Evolutionary conservation across 2,888 invertebrate species (phyloP).

Genomic region (Idaea biselata): DNA sequence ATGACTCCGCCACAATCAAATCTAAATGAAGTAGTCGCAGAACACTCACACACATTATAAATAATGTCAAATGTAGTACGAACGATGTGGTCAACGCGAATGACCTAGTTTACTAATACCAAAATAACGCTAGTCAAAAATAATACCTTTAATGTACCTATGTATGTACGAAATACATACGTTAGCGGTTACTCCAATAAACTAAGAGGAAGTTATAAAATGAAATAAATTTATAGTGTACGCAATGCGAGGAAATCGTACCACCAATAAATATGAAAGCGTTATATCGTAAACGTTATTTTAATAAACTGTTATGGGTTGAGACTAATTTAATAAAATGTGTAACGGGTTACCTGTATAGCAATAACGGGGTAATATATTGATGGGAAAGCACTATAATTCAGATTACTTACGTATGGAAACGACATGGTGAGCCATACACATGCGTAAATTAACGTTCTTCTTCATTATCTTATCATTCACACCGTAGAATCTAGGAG

Average conservation of each 20-base stretch:
- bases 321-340: not conserved
- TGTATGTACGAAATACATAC: not conserved
- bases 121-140: not conserved
- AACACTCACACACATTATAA: not conserved
- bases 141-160: too few relatives aligned
- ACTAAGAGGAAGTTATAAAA: not conserved
- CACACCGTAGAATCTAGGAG: too few relatives aligned
- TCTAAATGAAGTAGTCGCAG: not conserved
- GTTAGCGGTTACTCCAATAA: not conserved
- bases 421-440: too few relatives aligned
- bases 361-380: constrained; percentile 8
- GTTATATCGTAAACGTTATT: not conserved
- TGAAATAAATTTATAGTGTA: not conserved
- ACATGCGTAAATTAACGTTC: too few relatives aligned
- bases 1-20: not conserved
- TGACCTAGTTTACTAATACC: not conserved
- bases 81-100: not conserved
- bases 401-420: not conserved
- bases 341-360: constrained; percentile 4
- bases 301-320: not conserved
- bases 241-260: not conserved
- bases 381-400: not conserved
- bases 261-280: not conserved
- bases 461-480: too few relatives aligned
- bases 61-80: not conserved